Evolutionary conservation across 2,113 vertebrate genomes (phyloP).

Genomic region (Maccullochella peelii): DNA sequence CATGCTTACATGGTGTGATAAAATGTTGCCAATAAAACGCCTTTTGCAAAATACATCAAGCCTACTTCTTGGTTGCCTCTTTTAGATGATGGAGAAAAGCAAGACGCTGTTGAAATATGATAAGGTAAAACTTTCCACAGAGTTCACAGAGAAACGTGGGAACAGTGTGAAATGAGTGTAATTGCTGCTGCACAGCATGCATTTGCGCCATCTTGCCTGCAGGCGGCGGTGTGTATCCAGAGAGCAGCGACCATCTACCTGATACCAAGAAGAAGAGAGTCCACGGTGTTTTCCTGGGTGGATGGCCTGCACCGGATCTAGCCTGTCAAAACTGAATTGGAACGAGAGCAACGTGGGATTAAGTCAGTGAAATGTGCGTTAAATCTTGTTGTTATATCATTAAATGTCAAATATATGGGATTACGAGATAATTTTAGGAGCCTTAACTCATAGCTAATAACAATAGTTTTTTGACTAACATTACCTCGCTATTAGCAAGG

Average conservation of each 20-base stretch:
- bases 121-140: background rate
- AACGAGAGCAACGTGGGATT: slow-evolving; percentile 60
- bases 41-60: background rate
- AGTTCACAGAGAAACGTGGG: background rate
- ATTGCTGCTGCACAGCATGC: background rate
- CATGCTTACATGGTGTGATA: background rate
- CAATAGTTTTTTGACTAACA: background rate
- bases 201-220: background rate
- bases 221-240: slow-evolving; percentile 22
- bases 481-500: slow-evolving; percentile 40
- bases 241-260: background rate
- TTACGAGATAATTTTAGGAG: background rate
- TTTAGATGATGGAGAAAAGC: background rate
- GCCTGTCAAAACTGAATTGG: slow-evolving; percentile 58
- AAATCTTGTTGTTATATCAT: background rate
- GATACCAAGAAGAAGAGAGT: slow-evolving; percentile 53
- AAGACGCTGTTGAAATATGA: background rate
- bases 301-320: slow-evolving; percentile 70
- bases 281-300: slow-evolving; percentile 66
- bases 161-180: too few relatives aligned
- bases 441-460: background rate
- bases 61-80: too few relatives aligned
- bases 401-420: background rate
- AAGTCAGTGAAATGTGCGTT: slow-evolving; percentile 61
- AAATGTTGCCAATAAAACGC: background rate